Percentiles rank a stretch among this genome's conserved stretches.
Conservation (phyloP, 2,797 vertebrate species). For the Zenarchopterus dispar region DNA sequence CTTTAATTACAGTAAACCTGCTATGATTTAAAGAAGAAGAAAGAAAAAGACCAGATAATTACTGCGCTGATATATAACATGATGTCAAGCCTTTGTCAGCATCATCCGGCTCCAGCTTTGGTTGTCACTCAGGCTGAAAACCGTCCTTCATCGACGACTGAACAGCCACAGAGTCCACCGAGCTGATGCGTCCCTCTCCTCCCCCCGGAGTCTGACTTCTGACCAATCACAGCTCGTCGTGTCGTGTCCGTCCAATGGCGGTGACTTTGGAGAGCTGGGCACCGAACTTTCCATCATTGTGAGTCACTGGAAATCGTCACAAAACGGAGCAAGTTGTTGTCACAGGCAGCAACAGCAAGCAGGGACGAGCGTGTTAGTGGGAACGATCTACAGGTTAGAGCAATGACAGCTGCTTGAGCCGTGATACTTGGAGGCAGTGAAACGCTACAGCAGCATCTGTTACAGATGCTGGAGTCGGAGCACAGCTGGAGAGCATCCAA, state of each 20-base stretch:
- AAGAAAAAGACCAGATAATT: constrained; percentile 31
- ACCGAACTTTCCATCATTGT: constrained; percentile 90
- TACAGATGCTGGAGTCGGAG: too few relatives aligned
- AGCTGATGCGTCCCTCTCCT: constrained; percentile 7
- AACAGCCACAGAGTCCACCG: constrained; percentile 37
- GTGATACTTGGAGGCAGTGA: background rate
- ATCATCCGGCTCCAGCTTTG: constrained; percentile 33
- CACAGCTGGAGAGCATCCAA: too few relatives aligned
- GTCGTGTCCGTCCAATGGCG: constrained; percentile 83
- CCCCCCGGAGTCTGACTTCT: constrained; percentile 13
- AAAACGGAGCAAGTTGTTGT: constrained; percentile 33
- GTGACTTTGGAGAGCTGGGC: constrained; percentile 92
- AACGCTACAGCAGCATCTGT: too few relatives aligned
- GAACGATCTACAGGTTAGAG: too few relatives aligned
- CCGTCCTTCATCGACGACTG: constrained; percentile 37
- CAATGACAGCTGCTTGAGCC: too few relatives aligned
- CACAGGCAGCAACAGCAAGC: constrained; percentile 11
- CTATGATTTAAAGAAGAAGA: background rate
- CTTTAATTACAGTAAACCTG: too few relatives aligned
- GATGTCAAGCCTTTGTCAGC: constrained; percentile 14
- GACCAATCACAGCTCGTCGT: constrained; percentile 86
- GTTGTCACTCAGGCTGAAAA: constrained; percentile 28
- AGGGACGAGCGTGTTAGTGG: background rate
- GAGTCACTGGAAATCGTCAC: constrained; percentile 83
- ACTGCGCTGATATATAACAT: constrained; percentile 22